Conservation (phyloP, 2,888 invertebrate genomes). For the Tipula unca region DNA sequence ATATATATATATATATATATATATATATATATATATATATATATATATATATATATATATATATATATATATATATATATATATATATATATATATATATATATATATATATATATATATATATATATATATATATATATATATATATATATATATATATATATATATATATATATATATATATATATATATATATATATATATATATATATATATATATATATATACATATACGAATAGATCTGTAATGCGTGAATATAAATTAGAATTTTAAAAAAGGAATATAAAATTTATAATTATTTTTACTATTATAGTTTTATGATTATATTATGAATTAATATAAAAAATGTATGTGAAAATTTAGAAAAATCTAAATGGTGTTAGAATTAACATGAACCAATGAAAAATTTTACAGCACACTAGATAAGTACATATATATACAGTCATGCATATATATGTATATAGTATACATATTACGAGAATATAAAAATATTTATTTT, state of each 20-base stretch:
- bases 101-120: no score
- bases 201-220: no score
- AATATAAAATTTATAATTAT: neutral
- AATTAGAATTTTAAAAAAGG: neutral
- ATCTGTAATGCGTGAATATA: neutral
- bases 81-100: neutral
- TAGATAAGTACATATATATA: neutral
- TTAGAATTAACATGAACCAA: neutral
- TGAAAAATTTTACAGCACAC: neutral
- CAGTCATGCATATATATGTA: neutral
- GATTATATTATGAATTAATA: neutral
- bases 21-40: neutral
- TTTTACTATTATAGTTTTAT: neutral
- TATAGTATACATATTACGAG: neutral
- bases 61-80: neutral
- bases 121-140: neutral
- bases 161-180: no score
- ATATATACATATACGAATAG: neutral
- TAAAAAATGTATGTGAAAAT: neutral
- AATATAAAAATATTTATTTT: neutral
- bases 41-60: neutral
- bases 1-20: neutral
- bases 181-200: no score
- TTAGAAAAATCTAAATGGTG: neutral
- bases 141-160: no score